Evolutionary conservation across 2,797 vertebrate species (phyloP).

Genomic region (Taeniopygia guttata): DNA sequence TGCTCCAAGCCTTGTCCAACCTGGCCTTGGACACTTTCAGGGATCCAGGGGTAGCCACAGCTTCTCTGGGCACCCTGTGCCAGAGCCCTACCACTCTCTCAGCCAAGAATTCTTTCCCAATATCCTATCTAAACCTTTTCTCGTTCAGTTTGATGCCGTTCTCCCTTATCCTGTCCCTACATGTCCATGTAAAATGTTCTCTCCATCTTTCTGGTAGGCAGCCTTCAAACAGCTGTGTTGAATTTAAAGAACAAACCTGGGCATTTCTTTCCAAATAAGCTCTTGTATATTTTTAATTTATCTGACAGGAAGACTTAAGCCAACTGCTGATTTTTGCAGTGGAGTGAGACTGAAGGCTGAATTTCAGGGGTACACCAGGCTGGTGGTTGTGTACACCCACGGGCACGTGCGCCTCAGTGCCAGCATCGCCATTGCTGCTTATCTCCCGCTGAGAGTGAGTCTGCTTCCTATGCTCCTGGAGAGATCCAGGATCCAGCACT

Average conservation of each 20-base stretch:
- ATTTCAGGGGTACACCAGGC: constrained; percentile 76
- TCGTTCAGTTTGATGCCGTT: not conserved
- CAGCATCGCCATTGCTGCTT: constrained; percentile 88
- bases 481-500: not conserved
- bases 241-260: not conserved
- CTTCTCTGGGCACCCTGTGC: not conserved
- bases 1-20: not conserved
- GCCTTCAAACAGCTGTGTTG: not conserved
- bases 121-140: not conserved
- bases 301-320: constrained; percentile 68
- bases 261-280: not conserved
- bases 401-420: constrained; percentile 84
- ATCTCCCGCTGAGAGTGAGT: constrained; percentile 87
- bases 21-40: not conserved
- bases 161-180: not conserved
- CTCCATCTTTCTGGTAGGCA: not conserved
- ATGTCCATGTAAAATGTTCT: not conserved
- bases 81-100: not conserved
- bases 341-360: constrained; percentile 83
- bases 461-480: not conserved
- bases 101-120: not conserved
- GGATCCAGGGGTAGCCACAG: not conserved
- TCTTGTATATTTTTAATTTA: not conserved
- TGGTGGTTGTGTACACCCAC: constrained; percentile 76
- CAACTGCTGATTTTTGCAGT: constrained; percentile 68